These are phyloP conservation scores for Mystacornis crossleyi DNA, from an alignment of 2,113 vertebrate genomes.

Conservation along the genomic window DNA sequence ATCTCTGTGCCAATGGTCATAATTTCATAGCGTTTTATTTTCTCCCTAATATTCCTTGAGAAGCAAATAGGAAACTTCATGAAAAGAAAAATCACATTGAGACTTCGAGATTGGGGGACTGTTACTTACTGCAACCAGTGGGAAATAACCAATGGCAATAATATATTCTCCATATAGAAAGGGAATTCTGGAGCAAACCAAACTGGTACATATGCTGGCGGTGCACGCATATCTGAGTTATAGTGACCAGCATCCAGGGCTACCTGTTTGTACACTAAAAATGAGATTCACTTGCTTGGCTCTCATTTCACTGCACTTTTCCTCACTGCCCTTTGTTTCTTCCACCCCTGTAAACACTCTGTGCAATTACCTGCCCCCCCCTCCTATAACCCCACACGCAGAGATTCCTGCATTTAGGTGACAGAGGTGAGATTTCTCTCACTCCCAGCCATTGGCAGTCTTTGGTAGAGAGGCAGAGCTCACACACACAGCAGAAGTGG, in stretches of 20 bases:
- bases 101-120: not conserved
- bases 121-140: not conserved
- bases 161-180: not conserved
- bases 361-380: too few species aligned
- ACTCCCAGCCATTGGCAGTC: not conserved
- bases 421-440: not conserved
- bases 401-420: not conserved
- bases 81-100: not conserved
- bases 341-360: not conserved
- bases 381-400: not conserved
- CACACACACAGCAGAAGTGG: not conserved
- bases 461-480: not conserved
- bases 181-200: not conserved
- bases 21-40: not conserved
- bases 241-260: not conserved
- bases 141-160: not conserved
- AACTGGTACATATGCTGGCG: fast-evolving
- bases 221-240: not conserved
- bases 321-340: not conserved
- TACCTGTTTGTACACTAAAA: not conserved
- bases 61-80: not conserved
- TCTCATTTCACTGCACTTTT: not conserved
- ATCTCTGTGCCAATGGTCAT: not conserved
- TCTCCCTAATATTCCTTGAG: not conserved
- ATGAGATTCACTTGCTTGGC: not conserved